A percentile compares a stretch with the other conserved stretches of the same genome.
Evolutionary conservation across 2,888 invertebrate genomes (phyloP).

Genomic region (Dolichomitus sp.): DNA sequence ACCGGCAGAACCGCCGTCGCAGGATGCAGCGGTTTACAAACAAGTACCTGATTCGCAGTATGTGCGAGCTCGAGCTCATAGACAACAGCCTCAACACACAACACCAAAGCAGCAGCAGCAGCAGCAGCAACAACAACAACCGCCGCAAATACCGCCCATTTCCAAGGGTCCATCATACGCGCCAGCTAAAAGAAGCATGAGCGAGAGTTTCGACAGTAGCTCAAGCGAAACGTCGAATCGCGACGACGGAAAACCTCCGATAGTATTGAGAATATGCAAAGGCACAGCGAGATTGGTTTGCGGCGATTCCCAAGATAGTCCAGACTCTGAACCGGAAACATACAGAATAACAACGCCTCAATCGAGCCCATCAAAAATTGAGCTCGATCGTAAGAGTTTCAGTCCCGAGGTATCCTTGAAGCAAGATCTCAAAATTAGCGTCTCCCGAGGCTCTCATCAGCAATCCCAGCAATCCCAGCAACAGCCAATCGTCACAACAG

Average conservation of each 20-base stretch:
- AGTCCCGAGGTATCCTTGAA: constrained; percentile 71
- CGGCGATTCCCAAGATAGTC: constrained; percentile 79
- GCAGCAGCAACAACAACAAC: constrained; percentile 70
- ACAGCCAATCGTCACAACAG: constrained; percentile 79
- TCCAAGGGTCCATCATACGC: constrained; percentile 80
- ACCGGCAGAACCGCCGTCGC: constrained; percentile 62
- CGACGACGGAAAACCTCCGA: constrained; percentile 90
- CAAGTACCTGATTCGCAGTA: constrained; percentile 84
- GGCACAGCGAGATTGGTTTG: constrained; percentile 88
- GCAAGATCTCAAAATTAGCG: constrained; percentile 67
- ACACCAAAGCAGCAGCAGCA: constrained; percentile 66
- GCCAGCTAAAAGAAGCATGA: constrained; percentile 85
- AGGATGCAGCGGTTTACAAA: constrained; percentile 80
- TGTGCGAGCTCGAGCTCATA: constrained; percentile 75
- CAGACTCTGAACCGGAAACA: constrained; percentile 78
- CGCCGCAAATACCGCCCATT: constrained; percentile 83
- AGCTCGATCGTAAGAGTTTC: constrained; percentile 75
- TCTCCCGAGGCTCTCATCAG: constrained; percentile 28
- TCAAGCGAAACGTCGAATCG: constrained; percentile 73
- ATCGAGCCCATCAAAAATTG: constrained; percentile 76
- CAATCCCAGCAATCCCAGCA: constrained; percentile 36
- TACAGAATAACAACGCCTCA: constrained; percentile 80
- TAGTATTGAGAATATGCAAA: constrained; percentile 95
- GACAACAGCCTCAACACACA: constrained; percentile 72
- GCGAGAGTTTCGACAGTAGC: constrained; percentile 73